phyloP scores from a whole-genome alignment of 2,888 invertebrate species.

The Ophion costatus region DNA sequence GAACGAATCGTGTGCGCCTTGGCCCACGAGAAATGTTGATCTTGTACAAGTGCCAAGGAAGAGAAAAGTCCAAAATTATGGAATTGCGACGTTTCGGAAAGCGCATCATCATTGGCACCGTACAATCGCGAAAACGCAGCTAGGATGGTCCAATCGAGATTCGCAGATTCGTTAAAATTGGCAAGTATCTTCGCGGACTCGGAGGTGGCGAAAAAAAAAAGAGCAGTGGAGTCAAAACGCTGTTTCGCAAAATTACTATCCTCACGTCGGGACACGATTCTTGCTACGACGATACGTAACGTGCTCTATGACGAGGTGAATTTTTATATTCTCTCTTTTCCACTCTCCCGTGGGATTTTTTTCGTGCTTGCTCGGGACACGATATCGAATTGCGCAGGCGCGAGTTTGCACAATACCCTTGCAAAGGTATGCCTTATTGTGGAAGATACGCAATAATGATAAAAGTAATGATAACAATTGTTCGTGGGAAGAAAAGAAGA shows the following conservation, averaged over 20 bases:
- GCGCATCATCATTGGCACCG: constrained; percentile 24
- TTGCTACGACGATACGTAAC: not conserved
- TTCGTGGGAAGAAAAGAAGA: not conserved
- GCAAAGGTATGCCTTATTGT: constrained; percentile 2
- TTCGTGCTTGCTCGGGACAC: constrained; percentile 23
- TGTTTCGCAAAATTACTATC: not conserved
- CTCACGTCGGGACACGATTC: too few species aligned
- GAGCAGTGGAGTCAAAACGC: not conserved
- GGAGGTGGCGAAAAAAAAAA: not conserved
- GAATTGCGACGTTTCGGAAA: constrained; percentile 36
- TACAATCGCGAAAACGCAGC: not conserved
- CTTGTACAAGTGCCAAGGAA: constrained; percentile 36
- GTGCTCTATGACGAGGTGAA: not conserved
- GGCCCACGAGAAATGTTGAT: not conserved
- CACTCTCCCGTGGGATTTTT: constrained; percentile 28
- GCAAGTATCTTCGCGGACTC: constrained; percentile 28
- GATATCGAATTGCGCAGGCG: constrained; percentile 47
- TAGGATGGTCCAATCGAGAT: constrained; percentile 15
- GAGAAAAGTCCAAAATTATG: constrained; percentile 11
- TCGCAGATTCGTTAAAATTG: constrained; percentile 42
- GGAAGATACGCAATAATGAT: constrained; percentile 8
- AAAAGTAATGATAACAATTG: constrained; percentile 1
- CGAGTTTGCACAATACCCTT: constrained; percentile 58
- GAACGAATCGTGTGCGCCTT: not conserved
- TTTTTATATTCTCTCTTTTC: not conserved